phyloP scores from a whole-genome alignment of 2,113 vertebrate species.

The Hippolais icterina region DNA sequence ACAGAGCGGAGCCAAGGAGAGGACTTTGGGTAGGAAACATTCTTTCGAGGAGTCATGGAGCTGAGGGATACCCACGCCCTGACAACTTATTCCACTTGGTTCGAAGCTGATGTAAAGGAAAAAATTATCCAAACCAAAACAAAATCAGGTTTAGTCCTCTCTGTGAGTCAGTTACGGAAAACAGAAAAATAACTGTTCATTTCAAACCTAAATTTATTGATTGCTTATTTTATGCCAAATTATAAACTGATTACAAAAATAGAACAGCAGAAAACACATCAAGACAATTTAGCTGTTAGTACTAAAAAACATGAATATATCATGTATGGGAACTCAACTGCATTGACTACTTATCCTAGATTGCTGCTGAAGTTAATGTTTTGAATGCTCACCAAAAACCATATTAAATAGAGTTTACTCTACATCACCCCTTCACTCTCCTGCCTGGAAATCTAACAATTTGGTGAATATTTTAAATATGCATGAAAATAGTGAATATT shows the following conservation, averaged over 20 bases:
- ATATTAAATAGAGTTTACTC: not conserved
- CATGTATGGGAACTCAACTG: not conserved
- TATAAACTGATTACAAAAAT: not conserved
- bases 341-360: not conserved
- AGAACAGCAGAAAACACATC: not conserved
- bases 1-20: not conserved
- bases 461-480: constrained; percentile 8
- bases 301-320: not conserved
- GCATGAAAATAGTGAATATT: constrained; percentile 15
- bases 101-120: not conserved
- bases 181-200: not conserved
- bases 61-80: not conserved
- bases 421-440: not conserved
- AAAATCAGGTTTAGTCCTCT: not conserved
- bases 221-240: not conserved
- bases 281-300: not conserved
- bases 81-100: not conserved
- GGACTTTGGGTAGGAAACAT: not conserved
- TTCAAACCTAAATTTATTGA: not conserved
- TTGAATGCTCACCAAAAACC: not conserved
- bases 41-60: not conserved
- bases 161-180: not conserved
- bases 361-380: not conserved
- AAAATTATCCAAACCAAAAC: not conserved
- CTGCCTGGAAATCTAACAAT: not conserved